Percentiles rank a stretch among this genome's conserved stretches.
These are phyloP conservation scores for Zingel zingel DNA, from an alignment of 2,113 vertebrate genomes.

Conservation along the genomic window DNA sequence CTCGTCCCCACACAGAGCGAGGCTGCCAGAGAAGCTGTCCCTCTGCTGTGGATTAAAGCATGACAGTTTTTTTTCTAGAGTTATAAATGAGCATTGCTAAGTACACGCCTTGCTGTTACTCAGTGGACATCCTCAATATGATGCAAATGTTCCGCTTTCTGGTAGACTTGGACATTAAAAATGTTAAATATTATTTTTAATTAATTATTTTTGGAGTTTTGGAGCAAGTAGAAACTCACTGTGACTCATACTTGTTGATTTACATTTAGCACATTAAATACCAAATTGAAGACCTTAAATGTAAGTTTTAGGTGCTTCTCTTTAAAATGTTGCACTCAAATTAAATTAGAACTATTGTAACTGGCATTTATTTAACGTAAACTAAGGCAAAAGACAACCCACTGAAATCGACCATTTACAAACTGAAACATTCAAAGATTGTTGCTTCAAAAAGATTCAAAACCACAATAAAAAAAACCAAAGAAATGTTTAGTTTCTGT, in stretches of 20 bases:
- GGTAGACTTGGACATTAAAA: neutral
- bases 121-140: slow-evolving; percentile 14
- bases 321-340: neutral
- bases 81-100: slow-evolving; percentile 67
- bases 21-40: slow-evolving; percentile 66
- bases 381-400: neutral
- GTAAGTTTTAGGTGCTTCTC: neutral
- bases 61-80: slow-evolving; percentile 64
- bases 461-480: slow-evolving; percentile 19
- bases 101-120: slow-evolving; percentile 36
- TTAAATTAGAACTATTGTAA: neutral
- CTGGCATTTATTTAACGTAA: neutral
- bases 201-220: slow-evolving; percentile 7
- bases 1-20: slow-evolving; percentile 48
- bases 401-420: neutral
- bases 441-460: slow-evolving; percentile 3
- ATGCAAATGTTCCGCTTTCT: slow-evolving; percentile 6
- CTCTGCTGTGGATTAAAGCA: slow-evolving; percentile 73
- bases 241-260: slow-evolving; percentile 4
- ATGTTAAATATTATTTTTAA: neutral
- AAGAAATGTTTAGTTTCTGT: slow-evolving; percentile 32
- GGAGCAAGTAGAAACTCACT: neutral
- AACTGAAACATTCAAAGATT: slow-evolving; percentile 8
- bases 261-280: neutral
- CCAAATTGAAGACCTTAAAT: neutral